Percentiles rank a stretch among this genome's conserved stretches.
These are phyloP conservation scores for Motacilla tschutschensis DNA, from an alignment of 2,113 vertebrate species.

Conservation along the genomic window DNA sequence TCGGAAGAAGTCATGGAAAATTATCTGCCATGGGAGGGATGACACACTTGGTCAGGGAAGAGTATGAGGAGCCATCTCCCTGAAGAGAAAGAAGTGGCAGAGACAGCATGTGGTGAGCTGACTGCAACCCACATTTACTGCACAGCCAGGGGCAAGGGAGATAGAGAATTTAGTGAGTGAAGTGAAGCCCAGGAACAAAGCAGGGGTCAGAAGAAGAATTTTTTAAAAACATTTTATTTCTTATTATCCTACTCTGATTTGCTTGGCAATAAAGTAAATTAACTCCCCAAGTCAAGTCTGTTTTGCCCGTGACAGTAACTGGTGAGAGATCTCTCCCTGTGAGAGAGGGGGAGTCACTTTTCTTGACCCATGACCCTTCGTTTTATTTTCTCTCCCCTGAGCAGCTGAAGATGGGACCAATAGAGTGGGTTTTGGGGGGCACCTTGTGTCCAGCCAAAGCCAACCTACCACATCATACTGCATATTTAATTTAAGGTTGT, in stretches of 20 bases:
- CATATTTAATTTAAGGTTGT: neutral
- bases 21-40: neutral
- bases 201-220: neutral
- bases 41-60: neutral
- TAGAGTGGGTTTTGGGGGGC: neutral
- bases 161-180: neutral
- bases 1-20: rapidly evolving
- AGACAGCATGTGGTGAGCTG: neutral
- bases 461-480: neutral
- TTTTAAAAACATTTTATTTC: neutral
- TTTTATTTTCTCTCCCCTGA: neutral
- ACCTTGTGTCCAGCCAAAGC: neutral
- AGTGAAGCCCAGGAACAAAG: neutral
- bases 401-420: neutral
- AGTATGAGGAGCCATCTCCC: neutral
- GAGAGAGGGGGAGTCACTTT: no score
- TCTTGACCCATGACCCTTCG: rapidly evolving
- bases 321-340: neutral
- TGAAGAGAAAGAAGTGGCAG: neutral
- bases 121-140: neutral
- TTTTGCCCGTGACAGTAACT: neutral
- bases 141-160: neutral
- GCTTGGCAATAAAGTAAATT: neutral
- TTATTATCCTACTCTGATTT: neutral
- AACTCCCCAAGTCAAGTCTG: neutral